phyloP scores from a whole-genome alignment of 2,797 vertebrate genomes.

The Microchirus variegatus region DNA sequence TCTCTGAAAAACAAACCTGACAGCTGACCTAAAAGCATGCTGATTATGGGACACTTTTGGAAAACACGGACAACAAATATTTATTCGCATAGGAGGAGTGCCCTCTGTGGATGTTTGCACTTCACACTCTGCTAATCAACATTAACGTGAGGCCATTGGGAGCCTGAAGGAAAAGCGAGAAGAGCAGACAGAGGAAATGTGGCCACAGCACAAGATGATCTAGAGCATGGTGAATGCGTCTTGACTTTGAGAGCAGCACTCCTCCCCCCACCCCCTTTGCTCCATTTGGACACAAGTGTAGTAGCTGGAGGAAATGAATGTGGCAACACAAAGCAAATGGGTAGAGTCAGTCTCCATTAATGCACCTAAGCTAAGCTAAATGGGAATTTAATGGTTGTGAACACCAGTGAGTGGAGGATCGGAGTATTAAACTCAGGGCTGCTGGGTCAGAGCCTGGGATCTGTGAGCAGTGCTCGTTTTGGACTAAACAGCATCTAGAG shows the following conservation, averaged over 20 bases:
- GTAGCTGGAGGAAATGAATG: conserved; percentile 50
- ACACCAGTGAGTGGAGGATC: conserved; percentile 26
- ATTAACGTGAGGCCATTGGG: conserved; percentile 44
- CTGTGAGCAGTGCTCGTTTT: conserved; percentile 29
- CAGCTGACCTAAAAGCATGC: conserved; percentile 21
- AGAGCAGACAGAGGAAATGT: conserved; percentile 28
- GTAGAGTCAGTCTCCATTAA: conserved; percentile 67
- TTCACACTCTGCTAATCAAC: conserved; percentile 60
- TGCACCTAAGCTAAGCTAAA: conserved; percentile 45
- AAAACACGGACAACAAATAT: conserved; percentile 73
- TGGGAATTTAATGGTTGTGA: conserved; percentile 55
- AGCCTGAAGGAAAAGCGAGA: conserved; percentile 24
- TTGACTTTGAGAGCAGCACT: conserved; percentile 39
- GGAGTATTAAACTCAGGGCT: conserved; percentile 50
- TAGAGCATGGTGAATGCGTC: conserved; percentile 48
- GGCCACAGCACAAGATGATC: conserved; percentile 36
- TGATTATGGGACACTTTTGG: conserved; percentile 45
- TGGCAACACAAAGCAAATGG: conserved; percentile 61
- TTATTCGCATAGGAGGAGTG: conserved; percentile 61
- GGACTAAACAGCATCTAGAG: conserved; percentile 43
- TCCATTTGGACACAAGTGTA: conserved; percentile 32
- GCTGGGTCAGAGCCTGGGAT: conserved; percentile 49
- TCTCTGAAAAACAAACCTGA: conserved; percentile 13
- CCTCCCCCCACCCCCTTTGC: background rate
- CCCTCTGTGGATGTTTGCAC: conserved; percentile 63